Percentiles rank a stretch among this genome's conserved stretches.
Conservation (phyloP, 2,797 vertebrate genomes). For the Loris lydekkerianus region DNA sequence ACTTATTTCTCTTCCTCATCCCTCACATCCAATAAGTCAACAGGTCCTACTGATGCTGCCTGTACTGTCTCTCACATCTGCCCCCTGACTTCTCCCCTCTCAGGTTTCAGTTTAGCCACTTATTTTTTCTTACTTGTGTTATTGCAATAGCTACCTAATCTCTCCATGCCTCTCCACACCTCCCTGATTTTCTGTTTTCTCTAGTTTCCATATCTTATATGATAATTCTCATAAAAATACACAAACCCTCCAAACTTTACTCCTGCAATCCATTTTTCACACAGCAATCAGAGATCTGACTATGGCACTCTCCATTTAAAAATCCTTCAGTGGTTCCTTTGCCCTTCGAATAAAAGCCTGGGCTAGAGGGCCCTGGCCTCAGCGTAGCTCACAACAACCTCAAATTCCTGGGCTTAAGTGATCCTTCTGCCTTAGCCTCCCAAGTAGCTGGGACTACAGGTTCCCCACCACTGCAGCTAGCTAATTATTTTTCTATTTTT, state of each 20-base stretch:
- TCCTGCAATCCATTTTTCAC: not conserved
- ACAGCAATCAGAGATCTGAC: not conserved
- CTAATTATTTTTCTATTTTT: too few species aligned
- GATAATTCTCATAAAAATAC: too few species aligned
- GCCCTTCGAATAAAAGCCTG: constrained; percentile 14
- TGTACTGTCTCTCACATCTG: not conserved
- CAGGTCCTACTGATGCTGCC: not conserved
- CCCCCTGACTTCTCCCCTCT: not conserved
- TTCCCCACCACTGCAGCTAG: too few species aligned
- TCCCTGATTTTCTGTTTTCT: too few species aligned
- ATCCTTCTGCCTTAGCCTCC: too few species aligned
- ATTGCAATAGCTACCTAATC: not conserved
- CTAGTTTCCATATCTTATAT: too few species aligned
- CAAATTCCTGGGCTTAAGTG: too few species aligned
- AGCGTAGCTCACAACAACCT: too few species aligned
- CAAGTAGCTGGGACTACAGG: too few species aligned
- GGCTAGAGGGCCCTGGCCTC: too few species aligned
- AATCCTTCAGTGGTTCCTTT: not conserved
- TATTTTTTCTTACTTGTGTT: not conserved
- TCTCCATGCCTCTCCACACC: not conserved
- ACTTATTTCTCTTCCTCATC: not conserved
- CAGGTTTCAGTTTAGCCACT: not conserved
- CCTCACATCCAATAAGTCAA: not conserved
- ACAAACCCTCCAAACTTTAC: not conserved
- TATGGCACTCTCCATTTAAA: not conserved